Base-by-base conservation (phyloP, 1,140 invertebrate genomes). In the Temnothorax curvispinosus region DNA sequence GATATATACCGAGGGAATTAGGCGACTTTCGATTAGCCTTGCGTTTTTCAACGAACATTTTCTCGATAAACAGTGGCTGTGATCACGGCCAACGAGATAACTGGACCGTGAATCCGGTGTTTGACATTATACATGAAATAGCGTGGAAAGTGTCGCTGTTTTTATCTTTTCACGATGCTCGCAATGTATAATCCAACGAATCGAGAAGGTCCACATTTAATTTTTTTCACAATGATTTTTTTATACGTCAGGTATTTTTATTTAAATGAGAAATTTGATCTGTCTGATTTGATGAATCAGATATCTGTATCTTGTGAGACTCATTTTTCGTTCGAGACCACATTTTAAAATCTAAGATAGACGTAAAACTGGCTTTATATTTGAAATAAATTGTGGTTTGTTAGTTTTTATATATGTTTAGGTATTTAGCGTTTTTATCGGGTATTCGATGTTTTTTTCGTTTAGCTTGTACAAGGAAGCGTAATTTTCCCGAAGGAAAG, bases 401-500 rank as follows among this genome's bases (percentile, higher is more conserved):
- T 27, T 27, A 27, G 27, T 27, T 27, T 27, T 27, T 27, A 27
- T 27, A 60, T 60, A 75, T 75, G 67, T 86, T 89, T 89, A 89
- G 87, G 54, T 50, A 44, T 75, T 38, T n/a, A 4, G 3, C 9
- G 35, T 86, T 89, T 89, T 89, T 89, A 41, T 50, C 87, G 75
- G n/a, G n/a, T 75, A 60, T 7, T 47, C 72, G 56, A 52, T 58
- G 74, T 71, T 89, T 75, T 86, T 89, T 80, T 85, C n/a, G 75
- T 86, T 86, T 89, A 74, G 44, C n/a, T 58, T 69, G 11, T 88
- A 89, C 75, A 81, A 89, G 75, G 87, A 72, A 78, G 60, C 75
- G 41, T 89, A 89, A 89, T 89, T 86, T 81, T 86, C 69, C 78
- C 41, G 8, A 62, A 86, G 88, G 75, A 81, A 81, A 86, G 82